Base-by-base conservation (phyloP, 1,140 invertebrate genomes). In the Caligus rogercresseyi region DNA sequence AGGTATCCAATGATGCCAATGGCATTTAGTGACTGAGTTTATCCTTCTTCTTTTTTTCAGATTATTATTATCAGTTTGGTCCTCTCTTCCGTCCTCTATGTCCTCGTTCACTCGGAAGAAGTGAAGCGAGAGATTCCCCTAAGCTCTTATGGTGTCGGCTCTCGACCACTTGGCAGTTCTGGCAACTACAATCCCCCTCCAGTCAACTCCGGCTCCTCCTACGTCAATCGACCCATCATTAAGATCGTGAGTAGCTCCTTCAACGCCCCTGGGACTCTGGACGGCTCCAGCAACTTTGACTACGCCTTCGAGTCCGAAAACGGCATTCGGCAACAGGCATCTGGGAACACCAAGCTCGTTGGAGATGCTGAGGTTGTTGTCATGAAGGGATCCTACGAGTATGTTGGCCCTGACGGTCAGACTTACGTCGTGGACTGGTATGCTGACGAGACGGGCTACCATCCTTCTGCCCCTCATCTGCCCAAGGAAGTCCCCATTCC, bases 361-460 rank as follows among this genome's bases (percentile, higher is more conserved):
- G 60, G 31, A 16, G 52, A 62, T 24, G 54, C 16, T 53, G 43
- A 52, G 3, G 60, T 62, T 14, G 19, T 20, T 2, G 60, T 62
- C 11, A 62, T 62, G 60, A 20, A 62, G 24, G 60, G 60, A 54
- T 62, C 60, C n/a, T 62, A 62, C 16, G 24, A 21, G 1, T 62
- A 62, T 19, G 31, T 53, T 1, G 60, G 60, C 11, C 24, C 60
- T 55, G 60, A 62, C 23, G 79, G 79, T 3, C 72, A 78, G 3
- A 71, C 69, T 0, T 78, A 80, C 66, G 74, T 72, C 1, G 60
- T 62, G 24, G 60, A 62, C 3, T 62, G 60, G 60, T 62, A 62
- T 53, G 60, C 60, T 2, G 60, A 62, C 24, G 60, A 62, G 24
- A 62, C 60, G 1, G 60, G 60, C 2, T 62, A 20, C 18, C 60